These are phyloP conservation scores for Cataglyphis rosenhaueri DNA, from an alignment of 2,888 invertebrate genomes.

Conservation along the genomic window DNA sequence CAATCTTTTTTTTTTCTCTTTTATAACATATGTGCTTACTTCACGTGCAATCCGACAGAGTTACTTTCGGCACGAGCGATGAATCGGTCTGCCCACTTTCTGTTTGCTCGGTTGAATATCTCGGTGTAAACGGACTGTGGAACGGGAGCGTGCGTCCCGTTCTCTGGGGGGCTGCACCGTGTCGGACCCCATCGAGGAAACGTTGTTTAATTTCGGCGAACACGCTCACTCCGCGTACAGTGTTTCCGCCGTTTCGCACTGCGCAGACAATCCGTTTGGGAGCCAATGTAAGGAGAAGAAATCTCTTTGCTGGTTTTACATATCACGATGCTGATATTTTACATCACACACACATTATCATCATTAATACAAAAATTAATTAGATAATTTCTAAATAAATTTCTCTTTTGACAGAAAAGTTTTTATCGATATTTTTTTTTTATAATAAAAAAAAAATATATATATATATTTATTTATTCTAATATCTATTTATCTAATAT, in stretches of 20 bases:
- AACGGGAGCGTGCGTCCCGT: conserved; percentile 38
- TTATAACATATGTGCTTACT: conserved; percentile 26
- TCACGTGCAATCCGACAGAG: conserved; percentile 59
- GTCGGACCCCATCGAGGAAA: conserved; percentile 66
- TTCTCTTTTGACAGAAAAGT: background rate
- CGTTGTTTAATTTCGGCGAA: conserved; percentile 77
- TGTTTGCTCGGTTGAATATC: conserved; percentile 74
- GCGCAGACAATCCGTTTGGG: conserved; percentile 42
- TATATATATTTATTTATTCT: no score
- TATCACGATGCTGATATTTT: background rate
- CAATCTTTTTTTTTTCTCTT: background rate
- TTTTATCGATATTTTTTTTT: background rate
- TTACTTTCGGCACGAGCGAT: conserved; percentile 38
- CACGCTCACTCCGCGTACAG: conserved; percentile 63
- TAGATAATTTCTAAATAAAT: background rate
- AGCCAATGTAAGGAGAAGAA: conserved; percentile 23
- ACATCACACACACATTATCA: background rate
- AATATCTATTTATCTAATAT: no score
- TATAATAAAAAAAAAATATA: background rate
- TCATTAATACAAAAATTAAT: background rate
- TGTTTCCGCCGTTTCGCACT: conserved; percentile 62
- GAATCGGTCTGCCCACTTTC: conserved; percentile 69
- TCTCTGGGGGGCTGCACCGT: conserved; percentile 9
- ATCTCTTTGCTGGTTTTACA: conserved; percentile 1
- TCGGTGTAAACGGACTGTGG: conserved; percentile 71